Percentiles rank a stretch among this genome's conserved stretches.
Evolutionary conservation across 2,888 invertebrate species (phyloP).

Genomic region (Steinernema hermaphroditum): DNA sequence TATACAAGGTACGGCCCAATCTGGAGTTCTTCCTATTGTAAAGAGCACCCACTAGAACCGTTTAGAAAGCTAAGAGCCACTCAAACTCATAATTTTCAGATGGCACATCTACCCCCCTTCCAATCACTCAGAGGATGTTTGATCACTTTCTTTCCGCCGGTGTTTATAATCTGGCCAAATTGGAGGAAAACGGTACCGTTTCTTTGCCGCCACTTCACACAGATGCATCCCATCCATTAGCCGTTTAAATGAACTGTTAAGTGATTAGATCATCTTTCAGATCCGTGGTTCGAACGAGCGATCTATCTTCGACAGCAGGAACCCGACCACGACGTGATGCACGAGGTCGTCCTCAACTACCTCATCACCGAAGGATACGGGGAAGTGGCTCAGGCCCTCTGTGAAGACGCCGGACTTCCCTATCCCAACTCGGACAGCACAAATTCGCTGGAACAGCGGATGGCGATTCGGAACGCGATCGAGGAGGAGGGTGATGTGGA

Average conservation of each 20-base stretch:
- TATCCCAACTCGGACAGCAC: constrained; percentile 34
- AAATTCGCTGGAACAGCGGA: constrained; percentile 39
- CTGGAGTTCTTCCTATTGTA: no score
- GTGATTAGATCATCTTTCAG: background rate
- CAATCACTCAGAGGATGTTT: background rate
- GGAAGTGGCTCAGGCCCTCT: constrained; percentile 86
- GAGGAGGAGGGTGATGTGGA: constrained; percentile 37
- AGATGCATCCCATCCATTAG: background rate
- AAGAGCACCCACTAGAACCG: no score
- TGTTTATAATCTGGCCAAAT: background rate
- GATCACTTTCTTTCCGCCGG: background rate
- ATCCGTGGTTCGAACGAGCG: background rate
- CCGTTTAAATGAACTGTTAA: background rate
- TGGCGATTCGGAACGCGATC: constrained; percentile 42
- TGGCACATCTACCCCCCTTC: background rate
- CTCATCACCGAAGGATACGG: constrained; percentile 80
- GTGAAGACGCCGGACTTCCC: constrained; percentile 36
- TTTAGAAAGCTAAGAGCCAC: no score
- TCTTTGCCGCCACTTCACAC: background rate
- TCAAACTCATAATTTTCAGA: background rate
- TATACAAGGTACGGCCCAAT: background rate
- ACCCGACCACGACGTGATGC: constrained; percentile 75
- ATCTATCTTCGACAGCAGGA: background rate
- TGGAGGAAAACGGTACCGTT: background rate
- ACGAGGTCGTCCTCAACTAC: constrained; percentile 96